Conservation (phyloP, 2,888 invertebrate genomes). For the Acleris cristana region DNA sequence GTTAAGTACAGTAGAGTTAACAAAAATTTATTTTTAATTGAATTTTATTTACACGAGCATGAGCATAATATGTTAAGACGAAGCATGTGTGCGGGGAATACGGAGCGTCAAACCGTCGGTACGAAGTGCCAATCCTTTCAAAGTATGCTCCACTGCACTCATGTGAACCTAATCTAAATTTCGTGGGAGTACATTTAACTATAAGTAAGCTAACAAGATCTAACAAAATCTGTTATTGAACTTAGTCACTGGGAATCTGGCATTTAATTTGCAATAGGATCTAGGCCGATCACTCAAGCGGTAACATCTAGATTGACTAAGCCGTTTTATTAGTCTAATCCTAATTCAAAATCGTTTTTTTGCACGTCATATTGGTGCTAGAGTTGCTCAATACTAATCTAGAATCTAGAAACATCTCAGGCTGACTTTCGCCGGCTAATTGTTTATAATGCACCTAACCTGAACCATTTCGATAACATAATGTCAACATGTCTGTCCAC, state of each 20-base stretch:
- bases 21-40: too few species aligned
- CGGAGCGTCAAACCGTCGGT: background rate
- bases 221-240: slow-evolving; percentile 48
- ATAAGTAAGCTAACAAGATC: slow-evolving; percentile 35
- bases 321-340: slow-evolving; percentile 78
- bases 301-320: slow-evolving; percentile 78
- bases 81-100: background rate
- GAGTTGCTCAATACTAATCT: slow-evolving; percentile 30
- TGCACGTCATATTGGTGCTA: slow-evolving; percentile 56
- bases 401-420: slow-evolving; percentile 48
- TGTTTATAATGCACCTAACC: slow-evolving; percentile 63
- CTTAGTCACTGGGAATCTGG: slow-evolving; percentile 79
- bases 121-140: slow-evolving; percentile 34
- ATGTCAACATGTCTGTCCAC: slow-evolving; percentile 74
- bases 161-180: slow-evolving; percentile 36
- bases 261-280: slow-evolving; percentile 75
- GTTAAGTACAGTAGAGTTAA: background rate
- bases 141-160: slow-evolving; percentile 18
- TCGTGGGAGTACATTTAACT: slow-evolving; percentile 24
- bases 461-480: slow-evolving; percentile 66
- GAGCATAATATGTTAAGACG: too few species aligned
- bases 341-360: slow-evolving; percentile 76
- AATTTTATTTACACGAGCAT: too few species aligned
- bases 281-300: slow-evolving; percentile 77
- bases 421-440: slow-evolving; percentile 75